Evolutionary conservation across 1,140 invertebrate genomes (phyloP).

Genomic region (Cepaea nemoralis): DNA sequence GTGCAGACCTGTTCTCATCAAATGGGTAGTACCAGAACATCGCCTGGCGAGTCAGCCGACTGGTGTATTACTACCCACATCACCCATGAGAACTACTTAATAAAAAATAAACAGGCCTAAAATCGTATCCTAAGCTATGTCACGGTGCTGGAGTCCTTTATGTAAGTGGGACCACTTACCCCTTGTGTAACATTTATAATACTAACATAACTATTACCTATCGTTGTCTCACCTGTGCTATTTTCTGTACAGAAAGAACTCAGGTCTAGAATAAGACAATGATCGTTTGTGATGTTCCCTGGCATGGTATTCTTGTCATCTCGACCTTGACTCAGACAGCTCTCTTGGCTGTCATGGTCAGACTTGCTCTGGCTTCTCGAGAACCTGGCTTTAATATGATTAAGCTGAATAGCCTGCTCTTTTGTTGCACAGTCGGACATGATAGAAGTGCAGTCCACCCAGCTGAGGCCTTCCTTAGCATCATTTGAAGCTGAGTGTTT

Average conservation of each 20-base stretch:
- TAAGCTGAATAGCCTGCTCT: neutral
- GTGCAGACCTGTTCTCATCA: too few species aligned
- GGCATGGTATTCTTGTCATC: neutral
- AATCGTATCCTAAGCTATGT: too few species aligned
- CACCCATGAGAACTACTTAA: too few species aligned
- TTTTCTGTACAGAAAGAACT: neutral
- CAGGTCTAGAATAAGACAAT: conserved; percentile 4
- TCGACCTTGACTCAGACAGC: neutral
- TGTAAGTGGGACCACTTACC: too few species aligned
- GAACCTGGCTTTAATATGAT: neutral
- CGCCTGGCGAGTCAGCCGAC: too few species aligned
- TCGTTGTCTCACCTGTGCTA: neutral
- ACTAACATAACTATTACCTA: too few species aligned
- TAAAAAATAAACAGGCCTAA: too few species aligned
- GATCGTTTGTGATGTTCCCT: neutral
- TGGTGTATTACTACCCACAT: too few species aligned
- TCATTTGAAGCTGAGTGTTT: neutral
- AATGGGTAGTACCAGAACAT: too few species aligned
- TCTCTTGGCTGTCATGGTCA: neutral
- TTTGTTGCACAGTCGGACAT: neutral
- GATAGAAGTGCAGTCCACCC: neutral
- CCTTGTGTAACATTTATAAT: too few species aligned
- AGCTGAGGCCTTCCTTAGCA: neutral
- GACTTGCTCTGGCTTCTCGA: neutral
- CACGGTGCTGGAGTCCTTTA: too few species aligned